phyloP scores from a whole-genome alignment of 2,888 invertebrate species.

The Apocheima hispidaria region DNA sequence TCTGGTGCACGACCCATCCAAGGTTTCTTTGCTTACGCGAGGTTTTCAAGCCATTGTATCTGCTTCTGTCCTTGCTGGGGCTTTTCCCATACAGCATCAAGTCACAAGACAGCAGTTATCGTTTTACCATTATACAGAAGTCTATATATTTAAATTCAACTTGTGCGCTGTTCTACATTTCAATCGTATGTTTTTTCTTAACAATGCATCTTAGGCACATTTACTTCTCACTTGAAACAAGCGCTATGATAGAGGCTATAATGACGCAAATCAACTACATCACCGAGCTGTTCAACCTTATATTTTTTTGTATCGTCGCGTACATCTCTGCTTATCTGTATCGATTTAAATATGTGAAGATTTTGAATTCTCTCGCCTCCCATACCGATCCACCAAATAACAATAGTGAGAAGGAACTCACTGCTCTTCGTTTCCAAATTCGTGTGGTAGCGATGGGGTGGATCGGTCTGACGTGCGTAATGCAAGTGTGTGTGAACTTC shows the following conservation, averaged over 20 bases:
- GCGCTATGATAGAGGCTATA: slow-evolving; percentile 56
- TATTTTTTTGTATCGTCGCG: slow-evolving; percentile 54
- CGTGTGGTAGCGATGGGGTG: slow-evolving; percentile 48
- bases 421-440: slow-evolving; percentile 54
- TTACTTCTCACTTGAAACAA: slow-evolving; percentile 50
- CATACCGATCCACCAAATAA: slow-evolving; percentile 52
- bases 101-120: slow-evolving; percentile 47
- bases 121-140: slow-evolving; percentile 54
- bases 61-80: slow-evolving; percentile 54
- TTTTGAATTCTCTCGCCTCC: slow-evolving; percentile 61
- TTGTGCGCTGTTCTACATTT: slow-evolving; percentile 55
- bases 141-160: slow-evolving; percentile 67
- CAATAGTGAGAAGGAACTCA: slow-evolving; percentile 50
- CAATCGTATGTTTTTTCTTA: slow-evolving; percentile 56
- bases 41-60: slow-evolving; percentile 59
- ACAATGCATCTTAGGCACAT: slow-evolving; percentile 60
- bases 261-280: slow-evolving; percentile 71
- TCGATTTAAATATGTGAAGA: slow-evolving; percentile 60
- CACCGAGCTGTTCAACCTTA: slow-evolving; percentile 58
- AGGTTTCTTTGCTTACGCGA: slow-evolving; percentile 40
- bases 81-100: slow-evolving; percentile 62
- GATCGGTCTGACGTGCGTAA: slow-evolving; percentile 47
- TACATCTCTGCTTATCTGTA: slow-evolving; percentile 62
- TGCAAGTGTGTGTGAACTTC: slow-evolving; percentile 62
- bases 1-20: slow-evolving; percentile 33